These are phyloP conservation scores for Laticauda colubrina DNA, from an alignment of 2,113 vertebrate genomes.

Conservation along the genomic window DNA sequence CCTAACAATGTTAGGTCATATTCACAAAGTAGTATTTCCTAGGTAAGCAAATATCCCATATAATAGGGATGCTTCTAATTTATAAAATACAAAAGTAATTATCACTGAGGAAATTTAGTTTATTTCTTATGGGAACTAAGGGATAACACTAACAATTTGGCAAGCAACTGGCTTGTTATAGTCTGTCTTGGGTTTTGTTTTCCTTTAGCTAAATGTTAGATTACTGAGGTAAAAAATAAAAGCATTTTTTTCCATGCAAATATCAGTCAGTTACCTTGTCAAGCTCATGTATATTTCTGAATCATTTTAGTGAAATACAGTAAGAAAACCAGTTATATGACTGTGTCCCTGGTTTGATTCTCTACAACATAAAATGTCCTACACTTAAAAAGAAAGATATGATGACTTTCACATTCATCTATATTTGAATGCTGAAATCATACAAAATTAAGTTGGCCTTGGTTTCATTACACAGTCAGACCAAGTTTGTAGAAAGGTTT, in stretches of 20 bases:
- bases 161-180: not conserved
- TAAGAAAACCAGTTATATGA: not conserved
- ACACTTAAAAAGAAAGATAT: not conserved
- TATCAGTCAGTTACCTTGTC: not conserved
- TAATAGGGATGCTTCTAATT: not conserved
- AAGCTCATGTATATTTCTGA: not conserved
- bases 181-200: not conserved
- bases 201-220: not conserved
- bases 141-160: not conserved
- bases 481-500: constrained; percentile 25
- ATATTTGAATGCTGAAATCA: not conserved
- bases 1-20: not conserved
- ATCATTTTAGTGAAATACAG: not conserved
- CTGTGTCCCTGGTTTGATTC: not conserved
- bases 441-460: constrained; percentile 25
- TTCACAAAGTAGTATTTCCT: not conserved
- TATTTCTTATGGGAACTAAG: not conserved
- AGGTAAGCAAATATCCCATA: not conserved
- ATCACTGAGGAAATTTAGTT: not conserved
- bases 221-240: not conserved
- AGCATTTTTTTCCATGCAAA: not conserved
- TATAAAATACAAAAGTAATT: not conserved
- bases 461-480: constrained; percentile 21
- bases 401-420: not conserved
- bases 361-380: not conserved